Percentiles rank a stretch among this genome's conserved stretches.
Conservation (phyloP, 2,797 vertebrate genomes). For the Urophycis tenuis region DNA sequence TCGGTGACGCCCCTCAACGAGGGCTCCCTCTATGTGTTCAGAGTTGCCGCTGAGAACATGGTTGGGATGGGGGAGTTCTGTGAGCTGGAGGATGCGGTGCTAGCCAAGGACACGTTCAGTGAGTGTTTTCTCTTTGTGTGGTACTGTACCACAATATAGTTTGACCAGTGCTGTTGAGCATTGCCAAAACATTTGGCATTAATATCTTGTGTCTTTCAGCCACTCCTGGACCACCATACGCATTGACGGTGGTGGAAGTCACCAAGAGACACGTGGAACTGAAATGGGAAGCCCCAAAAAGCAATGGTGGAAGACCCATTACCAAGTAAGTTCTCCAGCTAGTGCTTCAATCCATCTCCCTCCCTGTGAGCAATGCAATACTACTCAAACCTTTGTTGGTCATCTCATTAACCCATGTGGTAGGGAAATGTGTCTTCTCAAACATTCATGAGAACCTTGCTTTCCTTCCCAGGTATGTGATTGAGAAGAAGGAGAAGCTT, state of each 20-base stretch:
- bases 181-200: not conserved
- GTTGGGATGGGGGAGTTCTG: constrained; percentile 88
- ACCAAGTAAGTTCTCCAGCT: constrained; percentile 73
- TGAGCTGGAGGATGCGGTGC: constrained; percentile 90
- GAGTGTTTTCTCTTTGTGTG: constrained; percentile 50
- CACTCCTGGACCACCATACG: constrained; percentile 94
- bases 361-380: not conserved
- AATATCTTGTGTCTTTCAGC: constrained; percentile 61
- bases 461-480: constrained; percentile 80
- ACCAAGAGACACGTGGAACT: constrained; percentile 92
- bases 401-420: not conserved
- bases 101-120: constrained; percentile 99
- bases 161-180: not conserved
- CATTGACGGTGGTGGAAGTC: constrained; percentile 86
- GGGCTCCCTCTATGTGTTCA: constrained; percentile 93
- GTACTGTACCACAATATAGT: not conserved
- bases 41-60: constrained; percentile 92
- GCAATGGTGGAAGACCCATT: constrained; percentile 91
- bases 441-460: not conserved
- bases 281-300: constrained; percentile 98
- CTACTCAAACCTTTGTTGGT: too few species aligned
- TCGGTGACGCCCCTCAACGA: constrained; percentile 90
- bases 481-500: constrained; percentile 98
- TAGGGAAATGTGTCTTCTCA: not conserved
- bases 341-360: not conserved